Percentiles rank a stretch among this genome's conserved stretches.
These are phyloP conservation scores for Tinea trinotella DNA, from an alignment of 2,888 invertebrate species.

Conservation along the genomic window DNA sequence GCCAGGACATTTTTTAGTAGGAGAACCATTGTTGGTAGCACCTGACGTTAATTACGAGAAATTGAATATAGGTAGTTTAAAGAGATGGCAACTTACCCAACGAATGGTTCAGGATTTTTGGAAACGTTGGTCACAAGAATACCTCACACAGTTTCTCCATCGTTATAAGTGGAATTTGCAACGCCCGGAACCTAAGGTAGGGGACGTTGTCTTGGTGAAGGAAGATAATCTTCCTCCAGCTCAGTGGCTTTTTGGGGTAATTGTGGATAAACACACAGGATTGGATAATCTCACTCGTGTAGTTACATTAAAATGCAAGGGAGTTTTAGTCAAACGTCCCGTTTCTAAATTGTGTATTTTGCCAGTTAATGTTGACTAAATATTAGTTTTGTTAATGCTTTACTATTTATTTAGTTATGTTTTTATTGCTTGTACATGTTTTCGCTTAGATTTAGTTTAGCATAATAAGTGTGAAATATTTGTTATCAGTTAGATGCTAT, in stretches of 20 bases:
- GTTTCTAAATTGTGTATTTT: constrained; percentile 18
- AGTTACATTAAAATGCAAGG: constrained; percentile 21
- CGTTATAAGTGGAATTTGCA: constrained; percentile 24
- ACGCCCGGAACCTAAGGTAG: constrained; percentile 24
- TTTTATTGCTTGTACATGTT: too few species aligned
- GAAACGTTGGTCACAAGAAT: constrained; percentile 26
- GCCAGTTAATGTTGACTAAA: too few species aligned
- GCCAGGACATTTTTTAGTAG: constrained; percentile 25
- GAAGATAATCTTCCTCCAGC: constrained; percentile 25
- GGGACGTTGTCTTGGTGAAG: constrained; percentile 25
- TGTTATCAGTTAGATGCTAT: too few species aligned
- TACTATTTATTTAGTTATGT: too few species aligned
- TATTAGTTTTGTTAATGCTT: too few species aligned
- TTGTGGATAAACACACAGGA: constrained; percentile 25
- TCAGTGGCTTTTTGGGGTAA: constrained; percentile 24
- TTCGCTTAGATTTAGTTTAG: too few species aligned
- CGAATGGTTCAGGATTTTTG: constrained; percentile 27
- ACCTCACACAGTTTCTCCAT: constrained; percentile 22
- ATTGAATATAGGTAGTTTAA: constrained; percentile 18
- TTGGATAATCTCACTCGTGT: constrained; percentile 25
- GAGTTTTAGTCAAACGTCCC: constrained; percentile 19
- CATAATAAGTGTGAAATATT: too few species aligned
- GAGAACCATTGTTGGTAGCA: constrained; percentile 23
- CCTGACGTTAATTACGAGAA: constrained; percentile 21
- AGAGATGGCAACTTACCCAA: constrained; percentile 28